Evolutionary conservation across 2,113 vertebrate genomes (phyloP), one percentile per base, ranked within the genome.

Genomic region (Stegastes partitus): DNA sequence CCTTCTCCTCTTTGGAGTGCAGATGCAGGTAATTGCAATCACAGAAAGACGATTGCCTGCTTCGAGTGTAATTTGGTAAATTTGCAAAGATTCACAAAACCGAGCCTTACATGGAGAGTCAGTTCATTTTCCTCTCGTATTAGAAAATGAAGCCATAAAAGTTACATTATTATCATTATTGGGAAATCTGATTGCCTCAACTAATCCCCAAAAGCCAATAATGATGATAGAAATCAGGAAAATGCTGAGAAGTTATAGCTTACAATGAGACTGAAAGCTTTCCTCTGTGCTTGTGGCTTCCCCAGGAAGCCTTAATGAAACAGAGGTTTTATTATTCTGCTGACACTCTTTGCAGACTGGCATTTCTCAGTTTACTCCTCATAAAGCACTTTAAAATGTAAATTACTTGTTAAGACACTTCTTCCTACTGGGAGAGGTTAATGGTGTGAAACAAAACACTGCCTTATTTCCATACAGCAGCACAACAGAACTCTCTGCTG

Each of bases 301-400:
- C 44, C 57, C 53, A 3, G 37, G 25, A 59, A 82, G 74, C 51
- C 58, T 39, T 56, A 49, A 82, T 81, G 61, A 83, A 66, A 67
- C 57, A 71, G 61, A 70, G 42, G 66, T 72, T 85, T 81, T 85
- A 88, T 91, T 89, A 83, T 85, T 84, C 68, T 34, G 58, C 78
- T 53, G 77, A 91, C 72, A 78, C 50, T 73, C 56, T 68, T 80
- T 66, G 78, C 70, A 77, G 53, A 79, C 45, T 54, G 26, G 23
- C 61, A 76, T 72, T 74, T 87, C 80, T 79, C 44, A 26, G 61
- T 87, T 85, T 77, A 67, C 66, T 80, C 82, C 79, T 68, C 53
- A 89, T 68, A 78, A 79, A 68, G 56, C 82, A 84, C 81, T 89
- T 88, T 75, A 68, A 85, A 88, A 93, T 93, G 79, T 77, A 90